phyloP scores from a whole-genome alignment of 1,140 invertebrate genomes.

The Ylistrum balloti region DNA sequence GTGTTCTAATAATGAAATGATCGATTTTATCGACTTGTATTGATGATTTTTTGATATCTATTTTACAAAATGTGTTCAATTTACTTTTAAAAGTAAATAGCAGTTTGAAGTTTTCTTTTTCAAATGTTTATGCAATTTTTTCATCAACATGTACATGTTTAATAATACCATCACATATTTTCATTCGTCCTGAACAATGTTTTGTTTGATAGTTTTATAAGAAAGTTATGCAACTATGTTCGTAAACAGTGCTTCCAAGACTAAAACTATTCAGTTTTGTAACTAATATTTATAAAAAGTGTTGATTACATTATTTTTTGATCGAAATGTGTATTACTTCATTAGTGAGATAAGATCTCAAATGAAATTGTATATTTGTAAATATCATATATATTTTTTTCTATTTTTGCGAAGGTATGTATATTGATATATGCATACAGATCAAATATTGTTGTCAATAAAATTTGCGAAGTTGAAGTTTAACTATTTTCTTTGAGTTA shows the following conservation, averaged over 20 bases:
- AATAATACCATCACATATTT: not conserved
- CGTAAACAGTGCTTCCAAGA: constrained; percentile 12
- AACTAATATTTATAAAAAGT: not conserved
- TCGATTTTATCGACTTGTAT: not conserved
- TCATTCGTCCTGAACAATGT: not conserved
- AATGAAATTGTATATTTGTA: constrained; percentile 5
- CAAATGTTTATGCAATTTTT: not conserved
- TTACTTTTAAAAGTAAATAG: not conserved
- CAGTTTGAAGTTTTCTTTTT: not conserved
- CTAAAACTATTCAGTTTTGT: not conserved
- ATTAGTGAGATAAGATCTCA: constrained; percentile 15
- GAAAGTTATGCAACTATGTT: not conserved
- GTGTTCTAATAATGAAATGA: not conserved
- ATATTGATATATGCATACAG: not conserved
- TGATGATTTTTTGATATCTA: too few species aligned
- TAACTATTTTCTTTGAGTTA: not conserved
- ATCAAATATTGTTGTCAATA: constrained; percentile 26
- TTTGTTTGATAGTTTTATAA: constrained; percentile 1
- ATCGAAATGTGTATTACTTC: not conserved
- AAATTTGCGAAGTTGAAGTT: constrained; percentile 29
- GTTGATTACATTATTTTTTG: constrained; percentile 10
- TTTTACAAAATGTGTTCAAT: constrained; percentile 25
- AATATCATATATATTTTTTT: not conserved
- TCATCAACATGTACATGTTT: not conserved
- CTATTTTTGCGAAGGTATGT: constrained; percentile 33